Conservation (phyloP, 2,888 invertebrate genomes). For the Luperina nickerlii region DNA sequence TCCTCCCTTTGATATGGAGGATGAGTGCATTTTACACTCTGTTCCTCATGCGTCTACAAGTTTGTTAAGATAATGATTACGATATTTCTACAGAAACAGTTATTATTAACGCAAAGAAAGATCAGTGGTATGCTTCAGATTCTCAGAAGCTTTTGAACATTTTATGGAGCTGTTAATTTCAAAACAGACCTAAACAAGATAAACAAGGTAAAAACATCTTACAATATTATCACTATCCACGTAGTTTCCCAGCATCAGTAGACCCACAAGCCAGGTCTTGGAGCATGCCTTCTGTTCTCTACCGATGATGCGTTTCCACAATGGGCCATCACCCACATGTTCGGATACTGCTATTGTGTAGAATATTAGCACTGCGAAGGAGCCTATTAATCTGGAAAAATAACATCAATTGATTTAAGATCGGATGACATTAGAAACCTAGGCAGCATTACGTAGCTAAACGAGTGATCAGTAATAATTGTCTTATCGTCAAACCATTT, state of each 20-base stretch:
- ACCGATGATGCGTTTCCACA: conserved; percentile 46
- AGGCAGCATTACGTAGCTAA: not conserved
- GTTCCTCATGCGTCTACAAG: too few species aligned
- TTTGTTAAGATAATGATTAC: too few species aligned
- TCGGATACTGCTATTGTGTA: conserved; percentile 49
- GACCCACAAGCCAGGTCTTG: conserved; percentile 51
- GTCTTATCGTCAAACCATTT: not conserved
- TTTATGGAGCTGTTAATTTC: not conserved
- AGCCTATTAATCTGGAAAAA: conserved; percentile 51
- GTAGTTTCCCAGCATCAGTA: conserved; percentile 64
- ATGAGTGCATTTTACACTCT: too few species aligned
- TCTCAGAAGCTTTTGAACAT: too few species aligned
- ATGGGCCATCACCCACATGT: conserved; percentile 60
- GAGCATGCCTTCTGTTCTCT: conserved; percentile 45
- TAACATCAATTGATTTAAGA: not conserved
- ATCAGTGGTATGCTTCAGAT: too few species aligned
- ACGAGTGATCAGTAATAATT: not conserved
- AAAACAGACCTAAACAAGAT: not conserved
- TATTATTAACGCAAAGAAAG: too few species aligned
- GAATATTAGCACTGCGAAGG: conserved; percentile 49
- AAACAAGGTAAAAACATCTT: conserved; percentile 16
- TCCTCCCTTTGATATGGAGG: too few species aligned
- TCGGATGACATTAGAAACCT: not conserved
- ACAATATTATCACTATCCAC: conserved; percentile 57
- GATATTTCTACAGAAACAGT: too few species aligned